phyloP scores from a whole-genome alignment of 2,888 invertebrate genomes.

The Argyresthia albistria region DNA sequence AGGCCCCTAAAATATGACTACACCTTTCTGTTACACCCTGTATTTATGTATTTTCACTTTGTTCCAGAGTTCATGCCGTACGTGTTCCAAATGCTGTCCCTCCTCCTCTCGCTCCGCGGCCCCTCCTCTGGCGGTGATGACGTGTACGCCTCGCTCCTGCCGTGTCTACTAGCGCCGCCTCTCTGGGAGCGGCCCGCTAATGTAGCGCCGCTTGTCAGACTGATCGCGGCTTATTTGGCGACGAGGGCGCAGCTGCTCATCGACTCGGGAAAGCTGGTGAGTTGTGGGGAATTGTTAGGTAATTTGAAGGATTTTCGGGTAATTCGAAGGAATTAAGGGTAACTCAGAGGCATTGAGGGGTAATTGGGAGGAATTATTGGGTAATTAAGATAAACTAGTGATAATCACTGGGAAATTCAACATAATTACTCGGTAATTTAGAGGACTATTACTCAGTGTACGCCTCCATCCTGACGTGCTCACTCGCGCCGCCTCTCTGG shows the following conservation, averaged over 20 bases:
- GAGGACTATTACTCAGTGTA: too few species aligned
- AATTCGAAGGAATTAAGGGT: too few species aligned
- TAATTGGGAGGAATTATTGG: too few species aligned
- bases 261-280: slow-evolving; percentile 79
- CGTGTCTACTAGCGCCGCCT: slow-evolving; percentile 89
- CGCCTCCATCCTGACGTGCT: slow-evolving; percentile 89
- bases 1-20: too few species aligned
- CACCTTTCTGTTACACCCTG: too few species aligned
- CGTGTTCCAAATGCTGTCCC: slow-evolving; percentile 96
- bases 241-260: slow-evolving; percentile 36
- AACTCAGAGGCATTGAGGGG: too few species aligned
- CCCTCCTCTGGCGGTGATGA: slow-evolving; percentile 71
- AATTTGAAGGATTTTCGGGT: too few species aligned
- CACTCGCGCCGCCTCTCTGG: slow-evolving; percentile 93
- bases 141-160: slow-evolving; percentile 91
- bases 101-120: slow-evolving; percentile 85
- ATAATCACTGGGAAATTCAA: too few species aligned
- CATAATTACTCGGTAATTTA: too few species aligned
- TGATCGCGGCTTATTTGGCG: slow-evolving; percentile 89
- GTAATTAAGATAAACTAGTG: too few species aligned
- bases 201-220: slow-evolving; percentile 92
- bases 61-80: slow-evolving; percentile 96
- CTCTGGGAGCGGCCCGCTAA: slow-evolving; percentile 96
- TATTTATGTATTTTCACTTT: slow-evolving; percentile 1
- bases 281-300: slow-evolving; percentile 15